Evolutionary conservation across 2,113 vertebrate species (phyloP).

Genomic region (Apeltes quadracus): DNA sequence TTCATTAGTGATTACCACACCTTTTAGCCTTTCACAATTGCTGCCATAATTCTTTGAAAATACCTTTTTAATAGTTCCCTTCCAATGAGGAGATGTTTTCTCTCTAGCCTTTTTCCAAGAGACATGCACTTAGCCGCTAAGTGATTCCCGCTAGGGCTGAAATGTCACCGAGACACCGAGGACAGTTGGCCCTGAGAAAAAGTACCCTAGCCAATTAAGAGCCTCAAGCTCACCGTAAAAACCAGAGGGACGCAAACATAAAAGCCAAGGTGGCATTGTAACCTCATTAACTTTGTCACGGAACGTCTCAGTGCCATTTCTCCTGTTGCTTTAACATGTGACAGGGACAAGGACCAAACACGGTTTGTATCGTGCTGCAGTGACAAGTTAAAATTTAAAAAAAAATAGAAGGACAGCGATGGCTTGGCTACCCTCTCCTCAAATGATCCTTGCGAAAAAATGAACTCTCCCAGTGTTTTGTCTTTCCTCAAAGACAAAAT

Average conservation of each 20-base stretch:
- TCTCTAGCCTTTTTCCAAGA: constrained; percentile 52
- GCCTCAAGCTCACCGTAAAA: constrained; percentile 58
- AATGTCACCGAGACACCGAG: constrained; percentile 69
- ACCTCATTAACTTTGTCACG: constrained; percentile 73
- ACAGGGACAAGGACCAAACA: constrained; percentile 25
- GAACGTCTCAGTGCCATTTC: constrained; percentile 50
- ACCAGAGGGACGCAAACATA: constrained; percentile 61
- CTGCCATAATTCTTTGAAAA: constrained; percentile 73
- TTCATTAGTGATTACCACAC: constrained; percentile 78
- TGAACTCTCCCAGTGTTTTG: background rate
- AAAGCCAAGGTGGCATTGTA: constrained; percentile 63
- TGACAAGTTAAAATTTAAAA: constrained; percentile 25
- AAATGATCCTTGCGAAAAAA: constrained; percentile 19
- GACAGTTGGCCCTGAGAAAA: constrained; percentile 53
- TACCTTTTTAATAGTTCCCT: constrained; percentile 72
- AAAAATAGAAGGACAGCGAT: constrained; percentile 17
- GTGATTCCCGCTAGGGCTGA: constrained; percentile 66
- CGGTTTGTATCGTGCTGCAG: constrained; percentile 6
- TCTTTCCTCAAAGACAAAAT: constrained; percentile 16
- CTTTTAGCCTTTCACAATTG: constrained; percentile 74
- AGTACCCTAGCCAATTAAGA: constrained; percentile 72
- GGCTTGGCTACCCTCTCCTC: background rate
- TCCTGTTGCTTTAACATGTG: constrained; percentile 35
- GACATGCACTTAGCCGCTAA: constrained; percentile 60
- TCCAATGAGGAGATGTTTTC: constrained; percentile 52